A percentile compares a stretch with the other conserved stretches of the same genome.
phyloP scores from a whole-genome alignment of 2,888 invertebrate genomes.

The Apodemia mormo region DNA sequence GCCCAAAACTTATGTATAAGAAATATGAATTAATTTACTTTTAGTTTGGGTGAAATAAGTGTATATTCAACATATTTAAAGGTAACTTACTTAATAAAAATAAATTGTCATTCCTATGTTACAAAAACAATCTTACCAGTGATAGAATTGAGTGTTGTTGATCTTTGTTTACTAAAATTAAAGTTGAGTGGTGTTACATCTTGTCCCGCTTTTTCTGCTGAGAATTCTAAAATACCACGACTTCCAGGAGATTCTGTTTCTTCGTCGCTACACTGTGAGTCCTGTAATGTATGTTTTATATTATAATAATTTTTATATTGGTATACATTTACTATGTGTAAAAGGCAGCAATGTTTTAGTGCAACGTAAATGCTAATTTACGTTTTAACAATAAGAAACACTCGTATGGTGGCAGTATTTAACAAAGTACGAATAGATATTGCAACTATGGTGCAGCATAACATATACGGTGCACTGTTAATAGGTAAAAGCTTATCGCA shows the following conservation, averaged over 20 bases:
- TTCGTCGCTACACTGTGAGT: slow-evolving; percentile 76
- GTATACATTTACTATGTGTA: background rate
- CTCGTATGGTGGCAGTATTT: background rate
- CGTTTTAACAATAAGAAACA: background rate
- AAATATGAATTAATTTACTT: slow-evolving; percentile 36
- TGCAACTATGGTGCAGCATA: background rate
- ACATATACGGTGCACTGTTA: background rate
- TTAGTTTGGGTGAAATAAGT: slow-evolving; percentile 29
- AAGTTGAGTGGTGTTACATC: slow-evolving; percentile 94
- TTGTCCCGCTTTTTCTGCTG: slow-evolving; percentile 92
- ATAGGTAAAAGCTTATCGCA: slow-evolving; percentile 29
- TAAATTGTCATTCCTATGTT: slow-evolving; percentile 18
- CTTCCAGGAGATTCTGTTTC: slow-evolving; percentile 80
- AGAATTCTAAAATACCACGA: slow-evolving; percentile 90
- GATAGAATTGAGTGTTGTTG: slow-evolving; percentile 88
- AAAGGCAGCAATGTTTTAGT: background rate
- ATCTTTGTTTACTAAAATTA: slow-evolving; percentile 87
- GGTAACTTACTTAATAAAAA: slow-evolving; percentile 1
- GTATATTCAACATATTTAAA: slow-evolving; percentile 3
- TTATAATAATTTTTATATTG: background rate
- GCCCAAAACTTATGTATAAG: slow-evolving; percentile 28
- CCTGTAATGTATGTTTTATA: slow-evolving; percentile 47
- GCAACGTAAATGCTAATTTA: slow-evolving; percentile 3
- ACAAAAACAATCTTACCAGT: slow-evolving; percentile 77
- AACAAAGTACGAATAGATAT: background rate